phyloP scores from a whole-genome alignment of 2,113 vertebrate genomes.

The Corythaixoides concolor region DNA sequence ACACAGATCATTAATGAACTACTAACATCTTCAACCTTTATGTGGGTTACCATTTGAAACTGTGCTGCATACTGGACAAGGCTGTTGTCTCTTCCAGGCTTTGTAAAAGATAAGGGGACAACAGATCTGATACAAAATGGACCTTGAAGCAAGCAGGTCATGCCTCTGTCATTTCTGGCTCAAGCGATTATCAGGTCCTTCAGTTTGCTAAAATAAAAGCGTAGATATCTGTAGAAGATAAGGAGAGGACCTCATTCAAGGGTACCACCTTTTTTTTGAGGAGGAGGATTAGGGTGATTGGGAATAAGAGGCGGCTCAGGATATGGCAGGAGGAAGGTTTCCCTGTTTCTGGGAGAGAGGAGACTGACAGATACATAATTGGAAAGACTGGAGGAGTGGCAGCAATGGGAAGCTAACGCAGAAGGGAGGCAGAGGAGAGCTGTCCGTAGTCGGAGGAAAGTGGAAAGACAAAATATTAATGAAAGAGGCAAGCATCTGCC shows the following conservation, averaged over 20 bases:
- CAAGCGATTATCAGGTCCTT: not conserved
- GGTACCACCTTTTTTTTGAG: not conserved
- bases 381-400: not conserved
- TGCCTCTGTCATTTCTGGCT: not conserved
- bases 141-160: accelerated
- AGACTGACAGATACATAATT: not conserved
- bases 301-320: not conserved
- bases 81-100: not conserved
- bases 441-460: not conserved
- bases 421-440: not conserved
- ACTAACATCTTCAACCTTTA: not conserved
- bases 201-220: not conserved
- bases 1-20: too few species aligned
- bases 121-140: not conserved
- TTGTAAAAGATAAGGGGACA: not conserved
- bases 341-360: not conserved
- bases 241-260: not conserved
- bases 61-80: not conserved
- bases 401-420: not conserved
- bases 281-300: not conserved
- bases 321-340: not conserved
- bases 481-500: not conserved
- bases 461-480: not conserved
- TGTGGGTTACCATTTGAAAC: not conserved
- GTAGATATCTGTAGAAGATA: not conserved